Conservation (phyloP, 1,140 invertebrate species). For the Drosophila nigromelanica region DNA sequence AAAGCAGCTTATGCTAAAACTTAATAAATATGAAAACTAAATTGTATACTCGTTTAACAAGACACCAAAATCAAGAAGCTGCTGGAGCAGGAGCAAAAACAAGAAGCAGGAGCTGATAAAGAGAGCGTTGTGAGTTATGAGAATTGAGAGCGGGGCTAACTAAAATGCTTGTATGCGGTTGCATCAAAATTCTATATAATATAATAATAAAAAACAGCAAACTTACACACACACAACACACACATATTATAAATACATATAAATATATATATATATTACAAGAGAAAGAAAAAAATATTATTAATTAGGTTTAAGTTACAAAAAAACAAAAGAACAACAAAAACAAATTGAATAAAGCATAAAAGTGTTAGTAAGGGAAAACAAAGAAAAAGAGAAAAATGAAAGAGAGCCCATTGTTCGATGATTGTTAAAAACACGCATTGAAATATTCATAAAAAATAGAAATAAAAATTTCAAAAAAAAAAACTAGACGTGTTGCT, state of each 20-base stretch:
- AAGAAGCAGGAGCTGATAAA: conserved; percentile 23
- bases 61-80: conserved; percentile 64
- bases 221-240: conserved; percentile 37
- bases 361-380: conserved; percentile 76
- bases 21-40: conserved; percentile 69
- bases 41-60: conserved; percentile 80
- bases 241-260: conserved; percentile 70
- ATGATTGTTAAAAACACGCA: conserved; percentile 56
- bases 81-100: conserved; percentile 50
- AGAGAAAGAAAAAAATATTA: conserved; percentile 62
- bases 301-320: conserved; percentile 74
- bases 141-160: conserved; percentile 37
- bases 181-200: conserved; percentile 58
- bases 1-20: conserved; percentile 55
- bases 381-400: conserved; percentile 1
- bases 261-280: conserved; percentile 72
- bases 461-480: conserved; percentile 1
- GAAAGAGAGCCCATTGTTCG: conserved; percentile 50
- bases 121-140: conserved; percentile 48
- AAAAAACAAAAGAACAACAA: conserved; percentile 24
- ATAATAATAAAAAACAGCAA: conserved; percentile 40
- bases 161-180: conserved; percentile 34
- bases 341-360: conserved; percentile 71
- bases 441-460: conserved; percentile 59
- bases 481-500: conserved; percentile 62